Evolutionary conservation across 2,797 vertebrate genomes (phyloP).

Genomic region (Ctenopoma multispine): DNA sequence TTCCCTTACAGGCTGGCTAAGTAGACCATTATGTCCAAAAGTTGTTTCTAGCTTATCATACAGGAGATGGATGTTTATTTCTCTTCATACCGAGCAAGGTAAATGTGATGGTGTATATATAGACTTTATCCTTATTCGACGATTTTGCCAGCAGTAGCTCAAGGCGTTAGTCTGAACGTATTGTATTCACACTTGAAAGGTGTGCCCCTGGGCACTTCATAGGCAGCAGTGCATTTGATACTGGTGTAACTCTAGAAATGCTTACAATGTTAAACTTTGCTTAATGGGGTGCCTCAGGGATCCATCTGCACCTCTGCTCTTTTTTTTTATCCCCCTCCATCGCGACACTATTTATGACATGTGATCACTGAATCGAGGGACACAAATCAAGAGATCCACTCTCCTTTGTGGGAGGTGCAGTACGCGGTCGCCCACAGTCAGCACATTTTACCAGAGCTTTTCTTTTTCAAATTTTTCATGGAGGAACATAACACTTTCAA

Average conservation of each 20-base stretch:
- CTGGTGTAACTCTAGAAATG: slow-evolving; percentile 70
- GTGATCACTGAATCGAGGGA: slow-evolving; percentile 67
- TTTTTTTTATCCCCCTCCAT: slow-evolving; percentile 2
- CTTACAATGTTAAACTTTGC: slow-evolving; percentile 68
- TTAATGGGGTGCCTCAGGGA: slow-evolving; percentile 78
- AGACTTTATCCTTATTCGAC: slow-evolving; percentile 43
- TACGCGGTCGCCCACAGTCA: slow-evolving; percentile 40
- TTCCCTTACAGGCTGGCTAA: slow-evolving; percentile 42
- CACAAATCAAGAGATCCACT: slow-evolving; percentile 67
- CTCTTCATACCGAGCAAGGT: slow-evolving; percentile 3
- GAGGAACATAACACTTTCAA: slow-evolving; percentile 56
- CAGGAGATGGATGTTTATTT: slow-evolving; percentile 51
- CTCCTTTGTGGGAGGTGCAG: slow-evolving; percentile 48
- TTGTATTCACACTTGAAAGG: slow-evolving; percentile 56
- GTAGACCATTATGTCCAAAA: slow-evolving; percentile 25
- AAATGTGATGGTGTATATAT: slow-evolving; percentile 48
- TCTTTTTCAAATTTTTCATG: slow-evolving; percentile 50
- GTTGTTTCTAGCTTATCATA: slow-evolving; percentile 41
- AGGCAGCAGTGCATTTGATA: slow-evolving; percentile 63
- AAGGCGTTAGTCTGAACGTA: slow-evolving; percentile 41
- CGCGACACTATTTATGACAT: slow-evolving; percentile 58
- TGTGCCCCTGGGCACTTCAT: slow-evolving; percentile 48
- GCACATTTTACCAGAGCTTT: slow-evolving; percentile 46
- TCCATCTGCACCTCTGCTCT: slow-evolving; percentile 54
- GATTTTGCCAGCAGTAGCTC: slow-evolving; percentile 29